Conservation (phyloP, 2,888 invertebrate genomes). For the Drosophila prolongata region DNA sequence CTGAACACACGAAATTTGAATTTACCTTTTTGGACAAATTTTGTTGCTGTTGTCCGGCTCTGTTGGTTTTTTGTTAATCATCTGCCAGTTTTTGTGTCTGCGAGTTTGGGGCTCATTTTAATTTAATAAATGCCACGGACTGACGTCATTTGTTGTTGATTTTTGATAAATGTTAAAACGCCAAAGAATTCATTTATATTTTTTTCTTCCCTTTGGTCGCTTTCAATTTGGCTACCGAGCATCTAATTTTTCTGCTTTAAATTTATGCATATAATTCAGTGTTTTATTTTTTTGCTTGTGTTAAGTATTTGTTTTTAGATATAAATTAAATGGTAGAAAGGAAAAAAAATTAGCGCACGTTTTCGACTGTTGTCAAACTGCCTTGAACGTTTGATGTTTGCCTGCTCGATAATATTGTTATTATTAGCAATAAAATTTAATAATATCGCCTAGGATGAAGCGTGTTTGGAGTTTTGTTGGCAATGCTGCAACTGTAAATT, state of each 20-base stretch:
- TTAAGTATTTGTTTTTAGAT: constrained; percentile 47
- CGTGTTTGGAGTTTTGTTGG: constrained; percentile 7
- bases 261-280: constrained; percentile 50
- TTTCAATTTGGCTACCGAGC: constrained; percentile 37
- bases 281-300: neutral
- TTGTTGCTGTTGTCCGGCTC: constrained; percentile 22
- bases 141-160: constrained; percentile 73
- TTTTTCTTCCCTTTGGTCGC: constrained; percentile 5
- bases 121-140: constrained; percentile 58
- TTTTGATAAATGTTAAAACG: constrained; percentile 62
- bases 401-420: constrained; percentile 50
- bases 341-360: constrained; percentile 36
- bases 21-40: constrained; percentile 41
- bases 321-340: constrained; percentile 41
- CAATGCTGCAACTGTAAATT: constrained; percentile 74
- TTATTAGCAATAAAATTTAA: constrained; percentile 37
- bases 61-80: constrained; percentile 33
- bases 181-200: constrained; percentile 40
- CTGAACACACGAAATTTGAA: constrained; percentile 12
- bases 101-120: constrained; percentile 45
- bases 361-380: constrained; percentile 17
- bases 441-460: constrained; percentile 32
- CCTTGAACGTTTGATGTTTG: constrained; percentile 26
- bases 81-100: constrained; percentile 38
- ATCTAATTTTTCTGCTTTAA: constrained; percentile 50